phyloP scores from a whole-genome alignment of 2,797 vertebrate genomes.

The Karalla daura region DNA sequence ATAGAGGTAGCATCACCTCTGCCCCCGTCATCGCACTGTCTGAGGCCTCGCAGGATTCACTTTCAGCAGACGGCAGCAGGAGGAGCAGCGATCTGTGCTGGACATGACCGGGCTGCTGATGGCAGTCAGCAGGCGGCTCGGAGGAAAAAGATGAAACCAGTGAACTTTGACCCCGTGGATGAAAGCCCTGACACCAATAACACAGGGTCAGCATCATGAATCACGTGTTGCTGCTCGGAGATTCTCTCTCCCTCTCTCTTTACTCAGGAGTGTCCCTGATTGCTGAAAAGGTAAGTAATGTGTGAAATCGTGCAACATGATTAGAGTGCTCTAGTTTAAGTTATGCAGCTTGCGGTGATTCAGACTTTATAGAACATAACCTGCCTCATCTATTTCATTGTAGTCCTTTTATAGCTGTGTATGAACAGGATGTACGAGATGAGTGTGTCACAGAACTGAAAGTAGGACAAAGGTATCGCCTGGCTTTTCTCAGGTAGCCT shows the following conservation, averaged over 20 bases:
- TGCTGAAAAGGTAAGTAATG: not conserved
- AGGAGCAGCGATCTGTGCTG: slow-evolving; percentile 30
- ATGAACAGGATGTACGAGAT: slow-evolving; percentile 36
- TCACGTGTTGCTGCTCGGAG: not conserved
- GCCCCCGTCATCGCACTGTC: slow-evolving; percentile 21
- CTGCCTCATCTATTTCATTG: slow-evolving; percentile 7
- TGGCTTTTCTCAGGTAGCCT: slow-evolving; percentile 31
- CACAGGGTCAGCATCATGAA: slow-evolving; percentile 3
- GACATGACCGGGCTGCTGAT: slow-evolving; percentile 48
- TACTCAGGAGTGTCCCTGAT: not conserved
- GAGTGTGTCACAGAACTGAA: slow-evolving; percentile 35
- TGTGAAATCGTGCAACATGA: not conserved
- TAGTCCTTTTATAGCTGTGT: slow-evolving; percentile 24
- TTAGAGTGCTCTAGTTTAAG: too few species aligned
- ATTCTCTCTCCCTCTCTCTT: not conserved
- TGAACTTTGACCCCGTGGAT: slow-evolving; percentile 46
- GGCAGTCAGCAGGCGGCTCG: slow-evolving; percentile 30
- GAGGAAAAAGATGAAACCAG: slow-evolving; percentile 42
- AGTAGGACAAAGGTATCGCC: slow-evolving; percentile 47
- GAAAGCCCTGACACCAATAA: slow-evolving; percentile 28
- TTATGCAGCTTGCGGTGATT: not conserved
- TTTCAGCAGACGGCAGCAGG: slow-evolving; percentile 8
- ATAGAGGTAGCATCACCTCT: slow-evolving; percentile 16
- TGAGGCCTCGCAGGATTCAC: slow-evolving; percentile 40
- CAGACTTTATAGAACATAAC: slow-evolving; percentile 1